These are phyloP conservation scores for Nezara viridula DNA, from an alignment of 2,888 invertebrate genomes.

Conservation along the genomic window DNA sequence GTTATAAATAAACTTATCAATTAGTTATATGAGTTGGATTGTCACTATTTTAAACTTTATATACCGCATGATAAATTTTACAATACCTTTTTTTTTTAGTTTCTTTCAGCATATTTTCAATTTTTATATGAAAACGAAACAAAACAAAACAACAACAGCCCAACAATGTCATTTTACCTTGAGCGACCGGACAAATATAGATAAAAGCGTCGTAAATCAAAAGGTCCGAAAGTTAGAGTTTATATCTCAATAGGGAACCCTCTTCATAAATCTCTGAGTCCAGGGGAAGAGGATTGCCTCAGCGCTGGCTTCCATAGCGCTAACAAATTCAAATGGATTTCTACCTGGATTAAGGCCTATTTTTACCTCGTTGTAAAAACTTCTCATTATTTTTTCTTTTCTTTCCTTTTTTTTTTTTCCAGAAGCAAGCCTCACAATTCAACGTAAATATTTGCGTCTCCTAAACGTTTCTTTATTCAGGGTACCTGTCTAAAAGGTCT, in stretches of 20 bases:
- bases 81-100: background rate
- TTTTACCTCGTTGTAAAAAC: conserved; percentile 9
- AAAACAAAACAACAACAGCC: too few species aligned
- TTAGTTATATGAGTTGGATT: too few species aligned
- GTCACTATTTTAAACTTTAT: too few species aligned
- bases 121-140: background rate
- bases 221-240: conserved; percentile 49
- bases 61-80: too few species aligned
- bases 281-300: background rate
- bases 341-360: conserved; percentile 41
- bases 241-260: conserved; percentile 51
- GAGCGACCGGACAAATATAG: conserved; percentile 51
- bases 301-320: background rate
- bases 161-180: background rate
- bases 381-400: background rate
- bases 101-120: background rate
- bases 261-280: conserved; percentile 54
- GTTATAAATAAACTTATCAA: too few species aligned
- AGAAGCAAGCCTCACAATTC: background rate
- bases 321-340: conserved; percentile 36
- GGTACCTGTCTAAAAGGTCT: background rate
- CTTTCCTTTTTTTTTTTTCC: background rate
- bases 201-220: conserved; percentile 56
- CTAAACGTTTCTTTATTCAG: background rate
- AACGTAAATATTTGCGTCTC: background rate